Percentiles rank a stretch among this genome's conserved stretches.
These are phyloP conservation scores for Vulpes ferrilata DNA, from an alignment of 2,113 vertebrate genomes.

Conservation along the genomic window DNA sequence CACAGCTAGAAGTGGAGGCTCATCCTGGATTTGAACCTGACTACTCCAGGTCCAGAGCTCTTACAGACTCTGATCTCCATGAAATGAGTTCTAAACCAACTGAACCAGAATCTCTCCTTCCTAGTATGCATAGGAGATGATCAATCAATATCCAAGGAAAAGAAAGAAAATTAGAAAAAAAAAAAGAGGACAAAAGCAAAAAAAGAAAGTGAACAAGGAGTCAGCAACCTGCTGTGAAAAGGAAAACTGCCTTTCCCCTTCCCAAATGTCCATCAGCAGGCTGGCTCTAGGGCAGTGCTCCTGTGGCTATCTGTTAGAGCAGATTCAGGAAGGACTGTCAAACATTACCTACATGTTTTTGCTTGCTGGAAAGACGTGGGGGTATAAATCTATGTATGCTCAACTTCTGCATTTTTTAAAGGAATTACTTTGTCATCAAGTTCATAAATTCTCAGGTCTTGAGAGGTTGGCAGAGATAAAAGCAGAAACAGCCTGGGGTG, in stretches of 20 bases:
- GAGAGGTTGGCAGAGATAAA: not conserved
- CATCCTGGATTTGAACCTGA: slow-evolving; percentile 9
- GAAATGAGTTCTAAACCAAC: not conserved
- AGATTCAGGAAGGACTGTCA: not conserved
- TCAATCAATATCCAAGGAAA: not conserved
- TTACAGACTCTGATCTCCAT: not conserved
- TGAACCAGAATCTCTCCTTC: not conserved
- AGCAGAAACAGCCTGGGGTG: not conserved
- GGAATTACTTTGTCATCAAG: not conserved
- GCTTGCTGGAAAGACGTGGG: not conserved
- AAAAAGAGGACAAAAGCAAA: not conserved
- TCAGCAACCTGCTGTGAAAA: not conserved
- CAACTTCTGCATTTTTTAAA: slow-evolving; percentile 42
- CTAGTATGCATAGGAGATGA: not conserved
- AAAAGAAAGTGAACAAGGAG: not conserved
- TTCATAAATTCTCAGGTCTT: slow-evolving; percentile 41
- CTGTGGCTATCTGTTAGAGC: not conserved
- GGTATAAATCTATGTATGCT: not conserved
- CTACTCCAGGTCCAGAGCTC: not conserved
- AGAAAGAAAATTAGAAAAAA: not conserved
- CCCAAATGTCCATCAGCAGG: not conserved
- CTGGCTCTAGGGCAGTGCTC: not conserved
- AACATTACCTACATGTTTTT: not conserved
- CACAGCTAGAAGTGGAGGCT: not conserved
- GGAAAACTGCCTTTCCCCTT: not conserved